Conservation (phyloP, 2,797 vertebrate genomes). For the Scleropages formosus region DNA sequence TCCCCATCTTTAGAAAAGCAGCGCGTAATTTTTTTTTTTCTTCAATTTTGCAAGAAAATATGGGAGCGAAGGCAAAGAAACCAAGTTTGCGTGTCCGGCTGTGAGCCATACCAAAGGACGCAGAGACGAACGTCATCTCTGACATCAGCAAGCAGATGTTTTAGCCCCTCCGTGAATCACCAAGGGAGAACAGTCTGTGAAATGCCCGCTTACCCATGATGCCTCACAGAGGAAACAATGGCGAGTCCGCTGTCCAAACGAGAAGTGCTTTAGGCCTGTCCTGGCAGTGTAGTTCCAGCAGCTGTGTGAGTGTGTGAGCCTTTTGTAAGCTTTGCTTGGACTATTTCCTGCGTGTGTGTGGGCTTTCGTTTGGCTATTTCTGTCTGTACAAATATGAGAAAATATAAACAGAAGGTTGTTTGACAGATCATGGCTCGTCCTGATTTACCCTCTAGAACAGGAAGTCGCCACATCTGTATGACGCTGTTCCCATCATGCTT, state of each 20-base stretch:
- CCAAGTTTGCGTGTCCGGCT: slow-evolving; percentile 2
- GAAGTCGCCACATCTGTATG: not conserved
- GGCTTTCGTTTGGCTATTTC: too few relatives aligned
- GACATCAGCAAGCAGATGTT: too few relatives aligned
- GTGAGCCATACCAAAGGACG: not conserved
- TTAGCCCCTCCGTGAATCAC: slow-evolving; percentile 8
- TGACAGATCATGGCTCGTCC: not conserved
- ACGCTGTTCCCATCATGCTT: not conserved
- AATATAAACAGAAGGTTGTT: too few relatives aligned
- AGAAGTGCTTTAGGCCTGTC: not conserved
- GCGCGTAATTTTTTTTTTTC: not conserved
- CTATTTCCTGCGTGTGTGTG: too few relatives aligned
- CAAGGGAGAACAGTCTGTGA: not conserved
- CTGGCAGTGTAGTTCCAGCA: not conserved
- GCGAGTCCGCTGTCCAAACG: not conserved
- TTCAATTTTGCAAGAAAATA: not conserved
- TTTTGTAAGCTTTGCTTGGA: too few relatives aligned
- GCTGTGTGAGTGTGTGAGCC: not conserved
- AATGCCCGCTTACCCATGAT: slow-evolving; percentile 2
- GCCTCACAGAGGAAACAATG: not conserved
- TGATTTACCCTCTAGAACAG: not conserved
- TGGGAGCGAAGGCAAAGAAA: slow-evolving; percentile 9
- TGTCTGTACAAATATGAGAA: too few relatives aligned
- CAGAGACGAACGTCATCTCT: slow-evolving; percentile 1
- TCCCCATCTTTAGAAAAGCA: not conserved